Evolutionary conservation across 2,888 invertebrate species (phyloP), one percentile per base, ranked within the genome.

Genomic region (Hydraecia micacea): DNA sequence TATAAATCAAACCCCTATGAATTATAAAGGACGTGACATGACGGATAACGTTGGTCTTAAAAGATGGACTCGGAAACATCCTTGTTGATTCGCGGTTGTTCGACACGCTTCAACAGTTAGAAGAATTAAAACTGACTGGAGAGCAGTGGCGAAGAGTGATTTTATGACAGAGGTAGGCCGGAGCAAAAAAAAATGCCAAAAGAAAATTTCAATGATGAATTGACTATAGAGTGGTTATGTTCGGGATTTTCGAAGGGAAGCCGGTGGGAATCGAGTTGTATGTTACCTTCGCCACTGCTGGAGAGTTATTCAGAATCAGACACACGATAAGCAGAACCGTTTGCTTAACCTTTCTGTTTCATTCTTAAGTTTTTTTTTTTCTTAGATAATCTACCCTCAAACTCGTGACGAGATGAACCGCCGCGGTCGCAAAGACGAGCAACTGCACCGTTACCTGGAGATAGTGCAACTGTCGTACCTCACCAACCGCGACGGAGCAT

Each of bases 341-440:
- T n/a, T n/a, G n/a, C n/a, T n/a, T n/a, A n/a, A n/a, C n/a, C n/a
- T 60, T 60, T 15, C n/a, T 60, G 8, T 15, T 60, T 60, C 1
- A 62, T 28, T 9, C 8, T 18, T 9, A 5, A 32, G 21, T 63
- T 63, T 62, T 32, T 18, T 73, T 63, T 42, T 52, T 32, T 3
- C n/a, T 11, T 94, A 98, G 97, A 98, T 99, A 75, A 99, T 99
- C 89, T 99, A 99, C 95, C 99, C 99, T 0, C 99, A 99, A 94
- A 98, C 98, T 0, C 97, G 97, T 58, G 98, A 98, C 4, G 99
- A 99, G 93, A 99, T 99, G 98, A 88, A 96, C 2, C 97, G 98
- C 2, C 97, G 98, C 75, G 98, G 99, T 0, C 97, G 98, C 73
- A 97, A 97, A 0, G 99, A 99, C 94, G 97, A 97, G 5, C 98